Evolutionary conservation across 2,888 invertebrate species (phyloP).

Genomic region (Stenurella melanura): DNA sequence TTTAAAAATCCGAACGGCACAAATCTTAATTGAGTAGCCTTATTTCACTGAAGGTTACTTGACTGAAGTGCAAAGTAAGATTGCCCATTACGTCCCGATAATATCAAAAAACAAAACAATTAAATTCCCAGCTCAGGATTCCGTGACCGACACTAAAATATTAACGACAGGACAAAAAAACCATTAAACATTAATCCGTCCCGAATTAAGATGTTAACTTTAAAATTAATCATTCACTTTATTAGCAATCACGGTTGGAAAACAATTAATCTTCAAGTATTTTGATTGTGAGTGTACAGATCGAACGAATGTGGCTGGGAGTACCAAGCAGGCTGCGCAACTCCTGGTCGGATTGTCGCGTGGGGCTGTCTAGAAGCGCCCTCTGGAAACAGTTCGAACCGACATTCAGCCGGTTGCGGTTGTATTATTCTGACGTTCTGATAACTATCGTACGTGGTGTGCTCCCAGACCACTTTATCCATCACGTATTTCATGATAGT

Average conservation of each 20-base stretch:
- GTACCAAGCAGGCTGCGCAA: slow-evolving; percentile 59
- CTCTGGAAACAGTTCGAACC: slow-evolving; percentile 63
- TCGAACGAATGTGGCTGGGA: slow-evolving; percentile 51
- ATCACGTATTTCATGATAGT: slow-evolving; percentile 7
- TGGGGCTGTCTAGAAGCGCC: slow-evolving; percentile 64
- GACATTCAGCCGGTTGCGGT: slow-evolving; percentile 60
- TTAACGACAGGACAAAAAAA: slow-evolving; percentile 1
- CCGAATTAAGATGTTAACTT: slow-evolving; percentile 48
- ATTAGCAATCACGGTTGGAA: slow-evolving; percentile 55
- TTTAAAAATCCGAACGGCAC: neutral
- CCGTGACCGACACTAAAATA: slow-evolving; percentile 18
- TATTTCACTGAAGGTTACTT: neutral
- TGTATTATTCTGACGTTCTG: slow-evolving; percentile 50
- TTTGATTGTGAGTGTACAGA: slow-evolving; percentile 60
- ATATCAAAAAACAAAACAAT: neutral
- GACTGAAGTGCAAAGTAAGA: neutral
- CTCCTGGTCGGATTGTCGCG: slow-evolving; percentile 60
- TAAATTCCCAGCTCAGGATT: neutral
- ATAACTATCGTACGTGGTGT: slow-evolving; percentile 37
- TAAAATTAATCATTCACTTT: slow-evolving; percentile 52
- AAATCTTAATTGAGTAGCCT: neutral
- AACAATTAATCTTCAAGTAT: slow-evolving; percentile 57
- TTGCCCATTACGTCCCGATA: neutral
- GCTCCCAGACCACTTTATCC: slow-evolving; percentile 21
- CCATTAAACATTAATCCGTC: slow-evolving; percentile 16